Evolutionary conservation across 2,888 invertebrate genomes (phyloP), one percentile per base, ranked within the genome.

Genomic region (Ophonus ardosiacus): DNA sequence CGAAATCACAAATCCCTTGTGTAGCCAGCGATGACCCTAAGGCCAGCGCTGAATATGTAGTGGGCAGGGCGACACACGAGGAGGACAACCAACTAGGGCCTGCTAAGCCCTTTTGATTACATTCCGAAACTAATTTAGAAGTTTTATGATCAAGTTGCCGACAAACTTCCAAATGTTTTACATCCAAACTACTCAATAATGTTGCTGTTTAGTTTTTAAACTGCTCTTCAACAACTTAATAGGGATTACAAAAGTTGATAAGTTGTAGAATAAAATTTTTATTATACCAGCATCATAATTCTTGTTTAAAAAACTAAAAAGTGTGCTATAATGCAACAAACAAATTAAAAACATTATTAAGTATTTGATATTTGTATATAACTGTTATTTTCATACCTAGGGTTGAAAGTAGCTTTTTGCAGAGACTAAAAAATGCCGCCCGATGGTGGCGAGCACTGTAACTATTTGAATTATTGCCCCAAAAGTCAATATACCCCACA

Each of bases 71-170:
- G 43, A 51, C 43, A 51, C 43, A 51, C 43, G 13, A 5, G 10
- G 8, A 51, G 10, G 43, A 40, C 81, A 40, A 38, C 40, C 31
- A 18, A 43, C 40, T 38, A 80, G 61, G 31, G 59, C 40, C 18
- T 40, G 59, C 18, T 56, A 82, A 82, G 71, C 71, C 71, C 68
- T 82, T 82, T 56, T 82, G 82, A 82, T 82, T 82, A 82, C 82
- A 71, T 82, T 82, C 57, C 57, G 56, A 82, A 82, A 82, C 82
- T 82, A 82, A 82, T 82, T 82, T 82, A 82, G 71, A 82, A 82
- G 81, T 82, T 82, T 82, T 82, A 82, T 82, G 82, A 82, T 82
- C 57, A 56, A 31, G 68, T 8, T 1, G 43, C 57, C 57, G 24
- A 56, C 18, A 24, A 18, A 51, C 21, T 63, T 63, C 10, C 13